Conservation (phyloP, 30 jellyfish, hydroid and myxozoan species). For the Turritopsis dohrnii region DNA sequence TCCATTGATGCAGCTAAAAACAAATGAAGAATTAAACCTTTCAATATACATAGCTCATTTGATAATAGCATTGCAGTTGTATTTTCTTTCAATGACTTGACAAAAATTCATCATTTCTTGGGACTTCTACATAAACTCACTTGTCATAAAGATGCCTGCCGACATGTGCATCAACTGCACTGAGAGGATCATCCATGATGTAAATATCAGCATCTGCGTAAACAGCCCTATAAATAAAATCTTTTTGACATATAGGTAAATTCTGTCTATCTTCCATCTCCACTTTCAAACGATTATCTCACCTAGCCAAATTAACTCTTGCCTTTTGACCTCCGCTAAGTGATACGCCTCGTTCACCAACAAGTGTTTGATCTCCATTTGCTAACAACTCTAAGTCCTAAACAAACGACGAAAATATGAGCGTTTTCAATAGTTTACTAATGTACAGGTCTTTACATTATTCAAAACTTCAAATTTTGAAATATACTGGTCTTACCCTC, state of each 20-base stretch:
- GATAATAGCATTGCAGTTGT: background rate
- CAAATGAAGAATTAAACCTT: background rate
- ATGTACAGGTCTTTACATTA: no score
- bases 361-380: conserved; percentile 70
- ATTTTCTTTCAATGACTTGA: background rate
- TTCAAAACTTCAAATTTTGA: no score
- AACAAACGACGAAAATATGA: background rate
- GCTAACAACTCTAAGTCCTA: conserved; percentile 71
- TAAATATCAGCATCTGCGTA: conserved; percentile 81
- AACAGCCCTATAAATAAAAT: conserved; percentile 53
- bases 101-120: background rate
- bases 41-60: background rate
- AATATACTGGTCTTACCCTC: no score
- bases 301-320: conserved; percentile 84
- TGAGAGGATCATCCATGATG: conserved; percentile 81
- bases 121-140: conserved; percentile 33
- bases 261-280: background rate
- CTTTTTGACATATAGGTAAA: background rate
- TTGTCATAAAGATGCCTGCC: conserved; percentile 77
- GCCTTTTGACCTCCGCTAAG: conserved; percentile 95
- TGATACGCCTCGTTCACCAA: conserved; percentile 90
- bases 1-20: conserved; percentile 79
- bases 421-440: no score
- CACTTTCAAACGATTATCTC: background rate
- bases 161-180: conserved; percentile 96